These are phyloP conservation scores for Hemaris fuciformis DNA, from an alignment of 2,888 invertebrate genomes.

Conservation along the genomic window DNA sequence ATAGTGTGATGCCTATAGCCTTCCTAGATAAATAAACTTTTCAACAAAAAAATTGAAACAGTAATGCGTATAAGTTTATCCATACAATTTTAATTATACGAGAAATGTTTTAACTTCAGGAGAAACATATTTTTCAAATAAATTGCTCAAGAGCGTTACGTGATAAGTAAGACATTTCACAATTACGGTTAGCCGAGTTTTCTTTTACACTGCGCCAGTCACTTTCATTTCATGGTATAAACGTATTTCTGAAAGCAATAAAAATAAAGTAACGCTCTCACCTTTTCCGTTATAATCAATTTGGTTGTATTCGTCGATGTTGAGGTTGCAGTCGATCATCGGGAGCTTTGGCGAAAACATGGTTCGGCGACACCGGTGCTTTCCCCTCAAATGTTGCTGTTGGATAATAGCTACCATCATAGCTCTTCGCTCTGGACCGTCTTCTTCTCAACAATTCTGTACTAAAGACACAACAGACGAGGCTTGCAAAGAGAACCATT, in stretches of 20 bases:
- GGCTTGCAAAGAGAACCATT: slow-evolving; percentile 38
- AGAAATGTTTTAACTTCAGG: too few relatives aligned
- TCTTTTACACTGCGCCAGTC: slow-evolving; percentile 38
- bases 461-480: slow-evolving; percentile 38
- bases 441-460: slow-evolving; percentile 51
- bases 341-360: slow-evolving; percentile 53
- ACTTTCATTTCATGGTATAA: slow-evolving; percentile 69
- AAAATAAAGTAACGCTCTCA: slow-evolving; percentile 49
- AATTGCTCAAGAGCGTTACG: neutral
- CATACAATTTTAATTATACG: too few relatives aligned
- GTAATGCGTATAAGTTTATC: too few relatives aligned
- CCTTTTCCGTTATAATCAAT: slow-evolving; percentile 56
- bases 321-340: slow-evolving; percentile 44
- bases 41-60: too few relatives aligned
- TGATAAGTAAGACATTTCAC: slow-evolving; percentile 12
- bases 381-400: slow-evolving; percentile 49
- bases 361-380: slow-evolving; percentile 48
- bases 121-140: too few relatives aligned
- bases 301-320: slow-evolving; percentile 41
- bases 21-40: too few relatives aligned
- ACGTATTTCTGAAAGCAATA: slow-evolving; percentile 50
- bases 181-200: slow-evolving; percentile 38
- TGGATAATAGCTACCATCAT: slow-evolving; percentile 50
- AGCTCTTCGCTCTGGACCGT: slow-evolving; percentile 38
- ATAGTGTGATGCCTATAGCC: too few relatives aligned